phyloP scores from a whole-genome alignment of 2,113 vertebrate genomes.

The Stegostoma tigrinum region DNA sequence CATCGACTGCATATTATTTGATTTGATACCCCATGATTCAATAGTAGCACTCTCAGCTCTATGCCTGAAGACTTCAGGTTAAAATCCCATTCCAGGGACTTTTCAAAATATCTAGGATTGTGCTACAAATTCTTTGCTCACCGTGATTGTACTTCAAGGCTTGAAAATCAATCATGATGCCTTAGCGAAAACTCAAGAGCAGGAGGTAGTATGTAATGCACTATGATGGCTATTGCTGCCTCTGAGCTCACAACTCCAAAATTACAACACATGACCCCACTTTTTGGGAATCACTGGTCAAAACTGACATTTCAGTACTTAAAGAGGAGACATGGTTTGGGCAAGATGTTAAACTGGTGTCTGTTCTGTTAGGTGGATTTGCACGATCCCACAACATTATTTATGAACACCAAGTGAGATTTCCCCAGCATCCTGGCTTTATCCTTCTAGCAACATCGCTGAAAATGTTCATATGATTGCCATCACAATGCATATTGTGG shows the following conservation, averaged over 20 bases:
- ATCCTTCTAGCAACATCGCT: background rate
- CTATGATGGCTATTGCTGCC: no score
- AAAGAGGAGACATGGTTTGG: background rate
- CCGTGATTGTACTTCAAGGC: no score
- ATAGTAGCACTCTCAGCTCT: background rate
- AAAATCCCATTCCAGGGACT: background rate
- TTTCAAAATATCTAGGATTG: background rate
- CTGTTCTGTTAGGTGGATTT: background rate
- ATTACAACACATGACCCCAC: no score
- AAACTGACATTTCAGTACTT: background rate
- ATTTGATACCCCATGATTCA: background rate
- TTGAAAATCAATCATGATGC: no score
- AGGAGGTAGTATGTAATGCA: no score
- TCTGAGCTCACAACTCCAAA: no score
- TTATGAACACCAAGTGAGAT: background rate
- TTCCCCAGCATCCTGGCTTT: background rate
- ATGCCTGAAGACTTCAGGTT: background rate
- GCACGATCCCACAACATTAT: background rate
- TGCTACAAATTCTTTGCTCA: no score
- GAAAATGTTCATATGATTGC: background rate
- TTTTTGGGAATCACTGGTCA: no score
- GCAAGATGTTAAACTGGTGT: background rate
- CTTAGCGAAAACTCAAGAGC: no score
- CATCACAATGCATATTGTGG: background rate
- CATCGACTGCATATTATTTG: background rate